A percentile compares a stretch with the other conserved stretches of the same genome.
Evolutionary conservation across 2,888 invertebrate species (phyloP).

Genomic region (Yponomeuta plumbellus): DNA sequence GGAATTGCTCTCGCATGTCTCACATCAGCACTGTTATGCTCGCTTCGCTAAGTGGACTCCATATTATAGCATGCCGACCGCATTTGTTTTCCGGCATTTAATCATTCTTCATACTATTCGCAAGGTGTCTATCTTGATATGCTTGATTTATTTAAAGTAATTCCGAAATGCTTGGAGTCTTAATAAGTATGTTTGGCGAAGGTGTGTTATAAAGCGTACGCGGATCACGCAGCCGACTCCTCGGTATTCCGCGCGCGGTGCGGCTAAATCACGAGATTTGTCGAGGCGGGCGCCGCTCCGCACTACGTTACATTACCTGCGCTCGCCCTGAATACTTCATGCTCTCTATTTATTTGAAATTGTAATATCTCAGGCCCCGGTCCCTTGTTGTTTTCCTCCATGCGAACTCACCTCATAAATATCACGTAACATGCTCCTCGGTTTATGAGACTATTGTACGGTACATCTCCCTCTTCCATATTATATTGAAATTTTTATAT

Average conservation of each 20-base stretch:
- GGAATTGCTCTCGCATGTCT: constrained; percentile 38
- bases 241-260: constrained; percentile 72
- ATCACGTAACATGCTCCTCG: constrained; percentile 61
- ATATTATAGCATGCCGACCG: constrained; percentile 19
- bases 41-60: constrained; percentile 28
- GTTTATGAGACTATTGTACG: constrained; percentile 59
- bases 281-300: constrained; percentile 61
- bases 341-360: constrained; percentile 73
- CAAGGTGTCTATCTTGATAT: background rate
- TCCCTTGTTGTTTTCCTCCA: constrained; percentile 65
- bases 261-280: constrained; percentile 75
- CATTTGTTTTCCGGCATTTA: constrained; percentile 3
- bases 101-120: background rate
- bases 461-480: constrained; percentile 32
- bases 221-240: constrained; percentile 62
- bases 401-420: constrained; percentile 65
- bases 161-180: background rate
- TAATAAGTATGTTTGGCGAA: constrained; percentile 3
- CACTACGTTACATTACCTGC: constrained; percentile 71
- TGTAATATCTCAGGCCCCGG: constrained; percentile 67
- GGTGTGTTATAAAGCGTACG: constrained; percentile 48
- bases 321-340: constrained; percentile 73
- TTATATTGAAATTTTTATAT: constrained; percentile 16
- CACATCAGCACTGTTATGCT: constrained; percentile 35
- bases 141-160: background rate